These are phyloP conservation scores for Coilia nasus DNA, from an alignment of 2,797 vertebrate genomes.

Conservation along the genomic window DNA sequence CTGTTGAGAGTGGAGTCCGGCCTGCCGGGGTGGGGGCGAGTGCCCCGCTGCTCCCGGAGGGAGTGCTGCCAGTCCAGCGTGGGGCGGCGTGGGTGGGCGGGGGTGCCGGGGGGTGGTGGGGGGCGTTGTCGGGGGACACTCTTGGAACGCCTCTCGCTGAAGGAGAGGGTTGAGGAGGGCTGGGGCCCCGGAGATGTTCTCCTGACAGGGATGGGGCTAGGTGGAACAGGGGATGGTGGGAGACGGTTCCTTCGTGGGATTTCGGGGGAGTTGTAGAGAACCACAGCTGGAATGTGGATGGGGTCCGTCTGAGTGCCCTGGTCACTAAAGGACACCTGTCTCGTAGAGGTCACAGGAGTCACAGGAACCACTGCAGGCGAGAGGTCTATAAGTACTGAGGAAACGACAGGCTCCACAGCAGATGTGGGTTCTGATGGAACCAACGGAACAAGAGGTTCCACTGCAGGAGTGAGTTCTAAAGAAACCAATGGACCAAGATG, in stretches of 20 bases:
- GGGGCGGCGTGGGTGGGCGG: slow-evolving; percentile 58
- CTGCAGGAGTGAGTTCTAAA: too few species aligned
- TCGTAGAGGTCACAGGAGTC: neutral
- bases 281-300: neutral
- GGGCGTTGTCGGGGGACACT: neutral
- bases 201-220: neutral
- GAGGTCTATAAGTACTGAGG: too few species aligned
- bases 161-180: neutral
- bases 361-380: neutral
- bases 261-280: slow-evolving; percentile 4
- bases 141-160: neutral
- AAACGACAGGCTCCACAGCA: too few species aligned
- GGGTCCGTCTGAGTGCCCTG: slow-evolving; percentile 10
- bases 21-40: slow-evolving; percentile 67
- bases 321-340: neutral
- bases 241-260: neutral
- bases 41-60: slow-evolving; percentile 64
- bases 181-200: too few species aligned
- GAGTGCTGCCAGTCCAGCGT: slow-evolving; percentile 68
- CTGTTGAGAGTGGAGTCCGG: slow-evolving; percentile 63
- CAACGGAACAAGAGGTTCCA: too few species aligned
- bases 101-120: neutral
- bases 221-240: neutral
- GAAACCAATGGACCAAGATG: too few species aligned
- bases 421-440: too few species aligned